phyloP scores from a whole-genome alignment of 1,140 invertebrate genomes.

The Conus ventricosus region DNA sequence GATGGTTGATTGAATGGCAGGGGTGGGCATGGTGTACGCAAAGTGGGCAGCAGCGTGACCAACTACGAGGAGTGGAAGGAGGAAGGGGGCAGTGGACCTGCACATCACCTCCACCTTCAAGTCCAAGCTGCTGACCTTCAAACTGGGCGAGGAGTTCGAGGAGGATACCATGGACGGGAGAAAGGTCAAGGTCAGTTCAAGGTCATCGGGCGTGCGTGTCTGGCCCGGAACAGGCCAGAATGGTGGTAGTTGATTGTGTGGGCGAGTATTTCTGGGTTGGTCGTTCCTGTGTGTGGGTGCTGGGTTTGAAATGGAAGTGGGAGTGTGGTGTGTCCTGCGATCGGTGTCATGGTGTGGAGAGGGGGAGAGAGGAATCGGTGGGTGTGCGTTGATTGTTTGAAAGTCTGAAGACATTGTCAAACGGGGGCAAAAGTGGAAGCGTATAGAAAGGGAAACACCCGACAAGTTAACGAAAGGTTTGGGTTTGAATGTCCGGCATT shows the following conservation, averaged over 20 bases:
- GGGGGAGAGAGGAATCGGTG: too few relatives aligned
- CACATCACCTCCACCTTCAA: constrained; percentile 90
- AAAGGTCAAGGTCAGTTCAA: constrained; percentile 58
- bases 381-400: too few relatives aligned
- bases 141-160: constrained; percentile 87
- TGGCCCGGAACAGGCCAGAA: constrained; percentile 50
- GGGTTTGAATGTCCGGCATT: too few relatives aligned
- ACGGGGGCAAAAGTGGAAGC: too few relatives aligned
- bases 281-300: too few relatives aligned
- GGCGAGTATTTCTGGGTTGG: not conserved
- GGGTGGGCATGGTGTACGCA: constrained; percentile 85
- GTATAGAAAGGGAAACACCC: too few relatives aligned
- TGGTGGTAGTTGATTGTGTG: not conserved
- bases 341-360: too few relatives aligned
- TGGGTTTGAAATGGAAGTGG: too few relatives aligned
- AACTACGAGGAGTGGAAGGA: constrained; percentile 85
- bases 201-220: constrained; percentile 57
- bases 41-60: constrained; percentile 83
- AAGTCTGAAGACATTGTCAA: too few relatives aligned
- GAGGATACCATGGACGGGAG: constrained; percentile 90
- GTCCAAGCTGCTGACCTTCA: constrained; percentile 86
- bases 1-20: constrained; percentile 73
- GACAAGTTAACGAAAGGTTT: too few relatives aligned
- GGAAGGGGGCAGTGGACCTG: constrained; percentile 84
- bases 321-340: too few relatives aligned